Evolutionary conservation across 2,113 vertebrate genomes (phyloP), one percentile per base, ranked within the genome.

Genomic region (Opisthocomus hoazin): DNA sequence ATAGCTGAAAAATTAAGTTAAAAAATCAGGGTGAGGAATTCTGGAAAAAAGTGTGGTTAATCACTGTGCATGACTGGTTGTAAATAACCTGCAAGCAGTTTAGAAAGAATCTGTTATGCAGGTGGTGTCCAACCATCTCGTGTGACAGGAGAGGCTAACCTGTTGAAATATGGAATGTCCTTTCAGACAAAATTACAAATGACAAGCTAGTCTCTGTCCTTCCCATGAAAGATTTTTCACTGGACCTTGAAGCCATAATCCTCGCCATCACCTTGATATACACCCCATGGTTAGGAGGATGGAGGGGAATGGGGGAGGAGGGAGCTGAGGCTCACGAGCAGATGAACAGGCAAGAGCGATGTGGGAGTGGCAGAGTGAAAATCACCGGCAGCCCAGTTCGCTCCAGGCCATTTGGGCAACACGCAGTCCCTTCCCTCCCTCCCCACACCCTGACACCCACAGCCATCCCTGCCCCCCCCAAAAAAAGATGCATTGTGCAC

Each of bases 401-500:
- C 29, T 26, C 26, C n/a, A n/a, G 37, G n/a, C 26, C 27, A 43
- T 54, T 66, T 77, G 46, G 39, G 34, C 41, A 89, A 19, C 27
- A 57, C 2, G 6, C 1, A 0, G 6, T 41, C 39, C n/a, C 5
- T 71, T 48, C 16, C 18, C 27, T 75, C 18, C 18, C 9, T 69
- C 18, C 30, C 16, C 21, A 4, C 9, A 11, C 7, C 26, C 11
- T 1, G 5, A 27, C 20, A 37, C 15, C 12, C 14, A 15, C 26
- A 45, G 39, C 11, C 18, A 41, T 7, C 10, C 13, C 12, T 4
- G 11, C 32, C 8, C 43, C 51, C 81, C 74, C 8, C n/a, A n/a
- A n/a, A 20, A 64, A 89, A 37, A 7, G 1, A 15, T 0, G 0
- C 0, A 0, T 22, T 69, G 14, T 51, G 26, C 53, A 13, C 85